Evolutionary conservation across 2,797 vertebrate genomes (phyloP), one percentile per base, ranked within the genome.

Genomic region (Adelosebastes latens): DNA sequence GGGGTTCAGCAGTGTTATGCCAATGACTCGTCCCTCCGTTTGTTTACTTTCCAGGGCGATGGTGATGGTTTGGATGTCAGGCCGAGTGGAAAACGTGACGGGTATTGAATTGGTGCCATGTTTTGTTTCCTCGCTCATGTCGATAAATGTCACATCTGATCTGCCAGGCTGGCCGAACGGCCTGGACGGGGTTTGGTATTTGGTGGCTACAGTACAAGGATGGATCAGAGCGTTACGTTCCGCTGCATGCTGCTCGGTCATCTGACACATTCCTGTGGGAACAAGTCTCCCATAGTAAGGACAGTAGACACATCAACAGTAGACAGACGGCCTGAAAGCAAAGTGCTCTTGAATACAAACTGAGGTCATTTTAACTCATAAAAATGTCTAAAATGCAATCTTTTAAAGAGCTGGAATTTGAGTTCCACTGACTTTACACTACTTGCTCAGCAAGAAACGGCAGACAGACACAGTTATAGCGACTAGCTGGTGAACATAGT

Each of bases 71-170:
- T 61, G 24, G 61, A 82, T 76, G 49, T 78, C 74, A n/a, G 79
- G 55, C 77, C 4, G 46, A 80, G 80, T 91, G 92, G 94, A 94
- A 95, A 95, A 92, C 55, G 34, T 88, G 85, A 92, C 63, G 39
- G 22, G 65, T 55, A 62, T 67, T 72, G 79, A 86, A 89, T 82
- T 13, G 68, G 73, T 42, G 53, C 65, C 69, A 29, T 56, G 87
- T 86, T 84, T 62, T 56, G 49, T 59, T 53, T 66, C 79, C 75
- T 59, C 16, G 6, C 74, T 80, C 59, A 1, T 59, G 83, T 88
- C 72, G 66, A 81, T 84, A 72, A 81, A 86, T 75, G 69, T 88
- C 86, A 56, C 68, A 64, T 88, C 81, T 59, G 81, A 86, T 77
- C 75, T 62, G 82, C 25, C 4, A n/a, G 62, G 69, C 60, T 3